Evolutionary conservation across 2,113 vertebrate genomes (phyloP).

Genomic region (Oncorhynchus kisutch): DNA sequence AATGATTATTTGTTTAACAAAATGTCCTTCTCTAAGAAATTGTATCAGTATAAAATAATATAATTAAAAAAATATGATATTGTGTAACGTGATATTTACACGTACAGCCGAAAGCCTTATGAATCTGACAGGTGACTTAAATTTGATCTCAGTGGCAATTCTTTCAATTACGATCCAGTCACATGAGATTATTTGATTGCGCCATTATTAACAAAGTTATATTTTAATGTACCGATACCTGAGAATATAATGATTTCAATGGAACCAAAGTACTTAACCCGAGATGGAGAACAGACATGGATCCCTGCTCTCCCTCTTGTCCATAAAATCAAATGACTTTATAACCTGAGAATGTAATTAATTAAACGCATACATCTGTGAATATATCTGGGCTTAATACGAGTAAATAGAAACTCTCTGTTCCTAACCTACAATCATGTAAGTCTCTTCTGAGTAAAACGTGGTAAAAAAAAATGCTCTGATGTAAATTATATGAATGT

Average conservation of each 20-base stretch:
- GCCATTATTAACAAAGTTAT: slow-evolving; percentile 66
- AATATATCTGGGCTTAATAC: slow-evolving; percentile 58
- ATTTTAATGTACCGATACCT: slow-evolving; percentile 51
- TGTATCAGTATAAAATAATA: slow-evolving; percentile 28
- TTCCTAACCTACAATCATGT: slow-evolving; percentile 41
- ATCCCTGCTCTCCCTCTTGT: slow-evolving; percentile 40
- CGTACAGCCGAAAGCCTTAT: slow-evolving; percentile 38
- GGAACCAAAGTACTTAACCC: slow-evolving; percentile 61
- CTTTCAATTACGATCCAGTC: slow-evolving; percentile 53
- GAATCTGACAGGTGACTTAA: slow-evolving; percentile 13
- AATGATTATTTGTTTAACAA: no score
- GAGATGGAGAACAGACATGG: slow-evolving; percentile 57
- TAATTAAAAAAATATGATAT: slow-evolving; percentile 39
- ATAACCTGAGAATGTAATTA: slow-evolving; percentile 67
- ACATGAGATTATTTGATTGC: slow-evolving; percentile 59
- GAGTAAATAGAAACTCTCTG: slow-evolving; percentile 67
- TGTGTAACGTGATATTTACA: slow-evolving; percentile 39
- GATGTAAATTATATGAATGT: no score
- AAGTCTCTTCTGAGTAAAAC: neutral
- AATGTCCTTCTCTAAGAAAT: no score
- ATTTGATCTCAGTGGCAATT: slow-evolving; percentile 48
- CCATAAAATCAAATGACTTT: slow-evolving; percentile 68
- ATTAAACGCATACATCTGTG: slow-evolving; percentile 58
- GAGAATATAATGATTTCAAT: slow-evolving; percentile 55
- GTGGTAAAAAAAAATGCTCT: no score